A percentile compares a stretch with the other conserved stretches of the same genome.
Evolutionary conservation across 2,888 invertebrate genomes (phyloP).

Genomic region (Mactromeris polynyma): DNA sequence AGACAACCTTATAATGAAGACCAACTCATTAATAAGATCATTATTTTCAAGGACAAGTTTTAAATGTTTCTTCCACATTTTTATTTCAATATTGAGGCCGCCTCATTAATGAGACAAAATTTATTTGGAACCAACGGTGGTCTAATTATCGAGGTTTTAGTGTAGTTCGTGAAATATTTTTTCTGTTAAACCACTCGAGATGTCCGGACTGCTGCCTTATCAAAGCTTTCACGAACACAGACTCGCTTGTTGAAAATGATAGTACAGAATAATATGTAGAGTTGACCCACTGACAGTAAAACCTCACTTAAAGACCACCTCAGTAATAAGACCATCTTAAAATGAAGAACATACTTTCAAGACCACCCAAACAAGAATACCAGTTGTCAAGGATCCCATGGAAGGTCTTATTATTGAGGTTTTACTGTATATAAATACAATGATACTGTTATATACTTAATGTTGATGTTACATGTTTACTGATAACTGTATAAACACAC

Average conservation of each 20-base stretch:
- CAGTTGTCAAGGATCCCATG: too few relatives aligned
- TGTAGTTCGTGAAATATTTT: background rate
- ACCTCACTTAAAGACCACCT: too few relatives aligned
- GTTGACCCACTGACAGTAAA: too few relatives aligned
- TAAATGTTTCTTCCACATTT: background rate
- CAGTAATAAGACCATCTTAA: too few relatives aligned
- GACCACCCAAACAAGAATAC: too few relatives aligned
- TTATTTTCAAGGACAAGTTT: too few relatives aligned
- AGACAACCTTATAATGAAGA: too few relatives aligned
- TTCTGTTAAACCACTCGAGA: too few relatives aligned
- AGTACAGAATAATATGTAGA: background rate
- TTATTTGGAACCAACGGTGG: too few relatives aligned
- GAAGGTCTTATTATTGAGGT: too few relatives aligned
- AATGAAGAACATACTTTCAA: too few relatives aligned
- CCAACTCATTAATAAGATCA: too few relatives aligned
- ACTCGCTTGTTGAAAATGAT: background rate
- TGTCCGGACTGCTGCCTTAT: background rate
- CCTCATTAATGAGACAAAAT: background rate
- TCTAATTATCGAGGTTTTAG: background rate
- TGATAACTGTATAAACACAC: background rate
- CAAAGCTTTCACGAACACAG: background rate
- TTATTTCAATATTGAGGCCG: background rate
- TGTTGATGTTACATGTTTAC: background rate
- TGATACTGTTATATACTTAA: background rate
- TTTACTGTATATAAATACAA: background rate